Evolutionary conservation across 2,797 vertebrate species (phyloP).

Genomic region (Lacerta bilineata): DNA sequence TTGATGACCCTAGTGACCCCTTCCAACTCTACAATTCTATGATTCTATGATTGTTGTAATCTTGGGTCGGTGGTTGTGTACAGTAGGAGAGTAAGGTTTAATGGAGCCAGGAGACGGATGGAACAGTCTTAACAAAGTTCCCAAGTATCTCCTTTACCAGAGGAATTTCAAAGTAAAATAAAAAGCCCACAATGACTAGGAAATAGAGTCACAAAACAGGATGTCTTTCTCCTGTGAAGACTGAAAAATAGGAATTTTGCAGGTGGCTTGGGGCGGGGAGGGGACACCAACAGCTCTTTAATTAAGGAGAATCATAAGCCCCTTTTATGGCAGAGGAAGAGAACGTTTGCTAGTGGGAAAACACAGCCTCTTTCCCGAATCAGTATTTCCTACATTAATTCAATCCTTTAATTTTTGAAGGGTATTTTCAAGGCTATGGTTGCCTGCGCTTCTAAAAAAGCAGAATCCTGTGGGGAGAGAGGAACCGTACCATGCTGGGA

Average conservation of each 20-base stretch:
- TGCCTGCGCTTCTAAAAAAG: conserved; percentile 15
- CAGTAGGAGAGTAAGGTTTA: too few species aligned
- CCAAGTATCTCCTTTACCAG: too few species aligned
- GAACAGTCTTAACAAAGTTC: too few species aligned
- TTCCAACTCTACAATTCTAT: too few species aligned
- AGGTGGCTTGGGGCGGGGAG: not conserved
- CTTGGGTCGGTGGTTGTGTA: too few species aligned
- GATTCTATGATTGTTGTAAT: too few species aligned
- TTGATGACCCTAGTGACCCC: too few species aligned
- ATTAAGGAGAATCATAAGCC: conserved; percentile 5
- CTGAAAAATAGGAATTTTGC: conserved; percentile 1
- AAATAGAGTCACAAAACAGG: not conserved
- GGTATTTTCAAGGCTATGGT: conserved; percentile 32
- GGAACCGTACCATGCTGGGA: not conserved
- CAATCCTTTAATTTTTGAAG: conserved; percentile 39
- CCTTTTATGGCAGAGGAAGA: not conserved
- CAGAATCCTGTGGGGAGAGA: conserved; percentile 8
- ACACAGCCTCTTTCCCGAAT: conserved; percentile 6
- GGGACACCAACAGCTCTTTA: not conserved
- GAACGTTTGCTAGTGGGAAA: conserved; percentile 1
- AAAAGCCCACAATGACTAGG: too few species aligned
- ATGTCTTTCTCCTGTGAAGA: not conserved
- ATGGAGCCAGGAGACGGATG: too few species aligned
- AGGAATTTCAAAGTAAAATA: too few species aligned
- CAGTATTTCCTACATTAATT: conserved; percentile 33